Base-by-base conservation (phyloP, 2,113 vertebrate species). In the Sebastes schlegelii region DNA sequence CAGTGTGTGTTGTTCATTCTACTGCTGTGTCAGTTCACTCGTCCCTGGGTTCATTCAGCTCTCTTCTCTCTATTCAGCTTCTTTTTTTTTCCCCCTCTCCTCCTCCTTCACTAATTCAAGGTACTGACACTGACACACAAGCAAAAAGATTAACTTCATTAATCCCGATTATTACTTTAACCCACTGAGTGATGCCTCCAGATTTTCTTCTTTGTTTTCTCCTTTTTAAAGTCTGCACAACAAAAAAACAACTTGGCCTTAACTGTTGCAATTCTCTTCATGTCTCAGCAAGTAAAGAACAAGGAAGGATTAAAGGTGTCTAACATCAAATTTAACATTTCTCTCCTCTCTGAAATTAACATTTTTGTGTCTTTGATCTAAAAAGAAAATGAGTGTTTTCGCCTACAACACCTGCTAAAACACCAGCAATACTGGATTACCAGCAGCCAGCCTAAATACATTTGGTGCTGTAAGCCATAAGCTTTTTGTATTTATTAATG, bases 81-180 rank as follows among this genome's bases (percentile, higher is more conserved):
- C 23, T 48, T 73, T 84, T 46, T 43, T 34, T 34, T 34, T 34
- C 3, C 34, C 34, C 34, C 34, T 26, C 34, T 34, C 34, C 26
- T 34, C 75, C 51, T 88, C 75, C 85, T 88, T 82, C 86, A 91
- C 92, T 94, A 92, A 95, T 95, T 87, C 70, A 65, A 88, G 84
- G 86, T 91, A 83, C 93, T 92, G 82, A 91, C 82, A 86, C 91
- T 88, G 89, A 95, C 89, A 78, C 89, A 83, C 88, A 76, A 84
- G 88, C 89, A 82, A 89, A 34, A 80, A 86, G 85, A 94, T 94
- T 93, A 92, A 94, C 91, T 87, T 64, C 79, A 94, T 95, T 94
- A 94, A 94, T 93, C 92, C 88, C 54, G 54, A 76, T 89, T 88
- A 85, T 89, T 63, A 86, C 87, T 92, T 94, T 93, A 94, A 94